Conservation (phyloP, 1,140 invertebrate species). For the Musca domestica region DNA sequence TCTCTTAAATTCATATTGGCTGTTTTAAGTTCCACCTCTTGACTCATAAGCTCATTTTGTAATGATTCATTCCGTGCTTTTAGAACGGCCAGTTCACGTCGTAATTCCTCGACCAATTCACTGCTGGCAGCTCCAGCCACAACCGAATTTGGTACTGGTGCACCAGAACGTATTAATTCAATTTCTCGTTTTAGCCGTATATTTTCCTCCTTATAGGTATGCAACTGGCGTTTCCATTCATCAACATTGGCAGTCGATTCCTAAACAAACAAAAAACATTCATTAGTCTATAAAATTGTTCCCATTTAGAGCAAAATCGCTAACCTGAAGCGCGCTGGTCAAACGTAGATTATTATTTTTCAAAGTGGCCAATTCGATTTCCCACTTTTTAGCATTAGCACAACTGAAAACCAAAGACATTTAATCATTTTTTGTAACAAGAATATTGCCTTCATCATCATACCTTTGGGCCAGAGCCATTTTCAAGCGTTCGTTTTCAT, state of each 20-base stretch:
- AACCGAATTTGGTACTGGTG: slow-evolving; percentile 20
- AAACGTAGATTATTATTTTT: slow-evolving; percentile 95
- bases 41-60: slow-evolving; percentile 49
- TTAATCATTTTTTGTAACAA: neutral
- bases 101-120: slow-evolving; percentile 48
- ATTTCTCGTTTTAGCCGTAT: slow-evolving; percentile 71
- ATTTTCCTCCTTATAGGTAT: slow-evolving; percentile 95
- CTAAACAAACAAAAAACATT: slow-evolving; percentile 28
- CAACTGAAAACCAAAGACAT: slow-evolving; percentile 64
- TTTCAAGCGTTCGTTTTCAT: slow-evolving; percentile 96
- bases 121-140: slow-evolving; percentile 28
- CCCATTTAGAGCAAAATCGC: too few relatives aligned
- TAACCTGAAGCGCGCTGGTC: slow-evolving; percentile 84
- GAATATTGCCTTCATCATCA: slow-evolving; percentile 23
- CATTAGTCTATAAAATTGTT: neutral
- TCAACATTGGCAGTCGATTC: slow-evolving; percentile 97
- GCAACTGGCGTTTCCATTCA: slow-evolving; percentile 96
- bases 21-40: slow-evolving; percentile 50
- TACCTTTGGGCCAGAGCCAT: slow-evolving; percentile 93
- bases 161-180: slow-evolving; percentile 44
- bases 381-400: slow-evolving; percentile 97
- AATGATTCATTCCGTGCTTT: slow-evolving; percentile 50
- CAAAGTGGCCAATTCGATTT: slow-evolving; percentile 91
- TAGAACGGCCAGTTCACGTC: slow-evolving; percentile 46
- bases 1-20: slow-evolving; percentile 50